Base-by-base conservation (phyloP, 2,888 invertebrate genomes). In the Molorchus minor region DNA sequence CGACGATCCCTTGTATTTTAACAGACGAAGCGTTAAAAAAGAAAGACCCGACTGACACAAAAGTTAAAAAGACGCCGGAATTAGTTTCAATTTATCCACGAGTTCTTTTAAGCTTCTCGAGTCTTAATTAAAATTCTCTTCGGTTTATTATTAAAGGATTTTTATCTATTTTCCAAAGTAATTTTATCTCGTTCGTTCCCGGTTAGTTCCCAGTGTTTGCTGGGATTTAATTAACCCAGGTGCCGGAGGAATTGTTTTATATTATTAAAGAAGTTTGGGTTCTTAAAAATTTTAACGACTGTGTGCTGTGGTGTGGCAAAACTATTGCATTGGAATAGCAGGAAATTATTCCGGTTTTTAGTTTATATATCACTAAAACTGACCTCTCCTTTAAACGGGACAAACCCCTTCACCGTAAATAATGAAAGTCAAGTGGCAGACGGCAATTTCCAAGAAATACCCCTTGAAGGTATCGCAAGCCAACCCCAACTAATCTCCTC, bases 101-200 rank as follows among this genome's bases (percentile, higher is more conserved):
- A 49, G 49, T 58, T n/a, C n/a, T n/a, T n/a, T n/a, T n/a, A n/a
- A n/a, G 54, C 52, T 61, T 56, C 33, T 25, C 21, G 13, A 67
- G 62, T 62, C 62, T 58, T 62, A 64, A 67, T 64, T 67, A 64
- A 58, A 64, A 67, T 58, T 62, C 58, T 49, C 58, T 51, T 56
- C 62, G 59, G 64, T 64, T 67, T 67, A 61, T 64, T 62, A 62
- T 64, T 64, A 62, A 67, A 62, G 64, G 61, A 58, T 64, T 67
- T 62, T 61, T 64, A 61, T 64, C 58, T 57, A 54, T 61, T 63
- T 63, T 29, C 61, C 47, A 53, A n/a, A 60, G 59, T 53, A 57
- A 45, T 52, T 54, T 20, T 41, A 33, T 52, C 53, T 41, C 20
- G 53, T 53, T 43, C 44, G 12, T 43, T 54, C 44, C 15, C 35